Base-by-base conservation (phyloP, 92 coral and sea anemone species). In the Paramuricea clavata region DNA sequence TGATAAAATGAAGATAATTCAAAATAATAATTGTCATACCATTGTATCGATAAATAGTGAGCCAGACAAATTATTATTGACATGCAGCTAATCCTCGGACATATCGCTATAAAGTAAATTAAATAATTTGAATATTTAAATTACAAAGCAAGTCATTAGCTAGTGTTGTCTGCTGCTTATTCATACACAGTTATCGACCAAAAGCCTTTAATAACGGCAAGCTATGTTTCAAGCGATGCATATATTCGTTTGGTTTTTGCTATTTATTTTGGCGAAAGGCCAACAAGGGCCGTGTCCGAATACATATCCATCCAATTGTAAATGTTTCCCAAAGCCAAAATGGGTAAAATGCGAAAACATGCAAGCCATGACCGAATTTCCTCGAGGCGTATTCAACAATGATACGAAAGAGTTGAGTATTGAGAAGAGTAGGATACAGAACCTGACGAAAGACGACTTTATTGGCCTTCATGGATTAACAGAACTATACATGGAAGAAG, bases 391-490 rank as follows among this genome's bases (percentile, higher is more conserved):
- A 61, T 49, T 76, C 35, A 30, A 25, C 68, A 76, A 49, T 9
- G 82, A 76, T 26, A 76, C 82, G 21, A 50, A 76, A 54, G 1
- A 7, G 26, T 15, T 76, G 82, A 2, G 0, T 12, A 12, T 76
- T 3, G 43, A 30, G 67, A 50, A 76, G 10, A 26, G 82, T 36
- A 26, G 36, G 12, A 76, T 50, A 68, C 16, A 23, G 15, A 76
- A 76, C 23, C 27, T 76, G 12, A 76, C 65, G 2, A 30, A 15
- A 13, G 68, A 26, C 43, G 68, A 76, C 47, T 76, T 76, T 32
- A 32, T 31, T 3, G 59, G 59, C 19, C 43, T 76, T 4, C 31
- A 60, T 22, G 36, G 19, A 3, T 33, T 76, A 33, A 28, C 32
- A 49, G 0, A 12, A 7, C 33, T 74, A 12, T 6, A 21, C 17